Percentiles rank a stretch among this genome's conserved stretches.
Evolutionary conservation across 2,113 vertebrate species (phyloP).

Genomic region (Tiliqua scincoides): DNA sequence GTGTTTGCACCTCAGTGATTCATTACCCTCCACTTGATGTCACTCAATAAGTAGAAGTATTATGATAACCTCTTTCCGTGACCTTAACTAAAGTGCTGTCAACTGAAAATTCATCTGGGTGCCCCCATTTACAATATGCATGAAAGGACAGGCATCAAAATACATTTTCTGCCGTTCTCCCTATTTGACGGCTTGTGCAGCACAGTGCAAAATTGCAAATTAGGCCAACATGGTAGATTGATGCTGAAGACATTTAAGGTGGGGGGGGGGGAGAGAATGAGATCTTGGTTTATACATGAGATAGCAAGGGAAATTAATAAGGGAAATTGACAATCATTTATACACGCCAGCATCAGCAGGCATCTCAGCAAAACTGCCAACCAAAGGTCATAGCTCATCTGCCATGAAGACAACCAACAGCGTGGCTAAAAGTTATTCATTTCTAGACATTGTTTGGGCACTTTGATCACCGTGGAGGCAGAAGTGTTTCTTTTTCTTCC

Average conservation of each 20-base stretch:
- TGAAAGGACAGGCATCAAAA: slow-evolving; percentile 31
- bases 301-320: slow-evolving; percentile 85
- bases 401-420: slow-evolving; percentile 54
- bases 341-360: slow-evolving; percentile 74
- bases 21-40: slow-evolving; percentile 48
- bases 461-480: slow-evolving; percentile 60
- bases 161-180: slow-evolving; percentile 42
- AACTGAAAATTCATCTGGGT: slow-evolving; percentile 52
- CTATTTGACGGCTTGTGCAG: slow-evolving; percentile 47
- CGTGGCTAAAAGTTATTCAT: slow-evolving; percentile 75
- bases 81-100: slow-evolving; percentile 58
- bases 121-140: slow-evolving; percentile 52
- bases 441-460: slow-evolving; percentile 73
- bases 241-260: slow-evolving; percentile 61
- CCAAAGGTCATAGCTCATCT: slow-evolving; percentile 79
- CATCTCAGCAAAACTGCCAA: slow-evolving; percentile 77
- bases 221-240: slow-evolving; percentile 67
- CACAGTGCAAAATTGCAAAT: slow-evolving; percentile 59
- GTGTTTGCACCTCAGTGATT: slow-evolving; percentile 45
- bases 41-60: slow-evolving; percentile 45
- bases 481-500: slow-evolving; percentile 38
- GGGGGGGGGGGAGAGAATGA: slow-evolving; percentile 55
- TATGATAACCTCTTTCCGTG: slow-evolving; percentile 65
- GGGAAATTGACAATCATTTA: slow-evolving; percentile 86
- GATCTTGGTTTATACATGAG: slow-evolving; percentile 78